Conservation (phyloP, 2,888 invertebrate species). For the Netelia inedita region DNA sequence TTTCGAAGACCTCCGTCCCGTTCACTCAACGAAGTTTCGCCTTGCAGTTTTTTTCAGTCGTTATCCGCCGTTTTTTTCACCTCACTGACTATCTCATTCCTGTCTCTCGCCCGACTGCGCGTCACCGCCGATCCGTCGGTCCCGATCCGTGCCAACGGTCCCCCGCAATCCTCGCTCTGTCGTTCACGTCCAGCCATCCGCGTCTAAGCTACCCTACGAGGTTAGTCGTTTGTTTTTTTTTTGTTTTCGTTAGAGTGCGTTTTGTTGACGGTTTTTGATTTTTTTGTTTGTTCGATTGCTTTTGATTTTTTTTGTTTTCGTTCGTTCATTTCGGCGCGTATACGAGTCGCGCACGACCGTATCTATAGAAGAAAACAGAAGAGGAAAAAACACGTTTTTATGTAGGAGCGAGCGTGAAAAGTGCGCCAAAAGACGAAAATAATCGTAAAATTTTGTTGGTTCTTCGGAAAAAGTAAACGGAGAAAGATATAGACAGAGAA, state of each 20-base stretch:
- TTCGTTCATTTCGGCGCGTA: constrained; percentile 64
- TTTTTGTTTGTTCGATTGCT: constrained; percentile 23
- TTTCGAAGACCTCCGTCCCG: constrained; percentile 17
- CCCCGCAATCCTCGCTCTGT: constrained; percentile 53
- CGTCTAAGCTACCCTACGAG: constrained; percentile 84
- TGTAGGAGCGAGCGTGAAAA: constrained; percentile 51
- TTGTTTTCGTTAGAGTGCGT: constrained; percentile 74
- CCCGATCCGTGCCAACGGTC: constrained; percentile 63
- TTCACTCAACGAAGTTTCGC: constrained; percentile 18
- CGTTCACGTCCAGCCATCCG: constrained; percentile 77
- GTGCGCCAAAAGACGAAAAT: constrained; percentile 15
- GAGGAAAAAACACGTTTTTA: constrained; percentile 66
- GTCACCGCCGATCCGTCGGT: constrained; percentile 66
- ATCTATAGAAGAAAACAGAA: constrained; percentile 68
- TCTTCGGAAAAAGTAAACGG: constrained; percentile 52
- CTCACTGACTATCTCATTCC: constrained; percentile 36
- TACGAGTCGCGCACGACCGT: constrained; percentile 68
- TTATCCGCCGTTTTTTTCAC: constrained; percentile 56
- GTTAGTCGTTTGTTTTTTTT: constrained; percentile 77
- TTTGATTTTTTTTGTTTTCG: constrained; percentile 23
- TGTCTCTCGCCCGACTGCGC: constrained; percentile 66
- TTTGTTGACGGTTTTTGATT: constrained; percentile 57
- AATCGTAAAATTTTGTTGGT: constrained; percentile 1
- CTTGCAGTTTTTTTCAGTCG: constrained; percentile 12
- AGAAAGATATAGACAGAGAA: constrained; percentile 52